Base-by-base conservation (phyloP, 2,888 invertebrate genomes). In the Ditylenchus weischeri region DNA sequence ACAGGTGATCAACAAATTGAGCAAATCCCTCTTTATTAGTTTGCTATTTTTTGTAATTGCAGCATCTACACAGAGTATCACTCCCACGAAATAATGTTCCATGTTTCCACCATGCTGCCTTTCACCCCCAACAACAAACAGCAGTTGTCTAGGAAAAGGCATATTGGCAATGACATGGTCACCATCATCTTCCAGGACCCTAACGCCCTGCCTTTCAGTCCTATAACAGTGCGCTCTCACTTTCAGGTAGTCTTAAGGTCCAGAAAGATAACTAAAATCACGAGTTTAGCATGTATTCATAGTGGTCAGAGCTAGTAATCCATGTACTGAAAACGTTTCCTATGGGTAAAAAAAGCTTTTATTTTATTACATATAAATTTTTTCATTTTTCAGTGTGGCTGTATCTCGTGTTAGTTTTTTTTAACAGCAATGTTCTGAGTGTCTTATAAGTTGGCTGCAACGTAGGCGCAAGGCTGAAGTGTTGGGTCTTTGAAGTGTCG, bases 221-320 rank as follows among this genome's bases (percentile, higher is more conserved):
- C 95, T 64, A 89, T 91, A 81, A 90, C 91, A 80, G 93, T 95
- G 78, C 89, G 94, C 68, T 94, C 93, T 61, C 94, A 95, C 84
- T 95, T 95, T 85, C 95, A 95, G 84, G 94, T 95, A 47, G 95
- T 72, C 36, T 23, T 65, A 47, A 18, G 38, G n/a, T n/a, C n/a
- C n/a, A n/a, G n/a, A n/a, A 38, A 38, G 38, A 38, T 38, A 38
- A 11, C 38, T 38, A 13, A 23, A 18, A 29, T 94, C 93, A 61
- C 93, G 95, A 84, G 95, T 95, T 85, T 94, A 95, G 84, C 95
- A 95, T 85, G 94, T 95, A 47, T 95, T 95, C 85, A 90, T 95
- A 75, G 89, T 95, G 64, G 91, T 95, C 11, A 87, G 90, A 78
- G 92, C 89, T 6, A 88, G 91, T 66, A 91, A 92, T 85, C 93